Evolutionary conservation across 2,888 invertebrate genomes (phyloP).

Genomic region (Rhogogaster chlorosoma): DNA sequence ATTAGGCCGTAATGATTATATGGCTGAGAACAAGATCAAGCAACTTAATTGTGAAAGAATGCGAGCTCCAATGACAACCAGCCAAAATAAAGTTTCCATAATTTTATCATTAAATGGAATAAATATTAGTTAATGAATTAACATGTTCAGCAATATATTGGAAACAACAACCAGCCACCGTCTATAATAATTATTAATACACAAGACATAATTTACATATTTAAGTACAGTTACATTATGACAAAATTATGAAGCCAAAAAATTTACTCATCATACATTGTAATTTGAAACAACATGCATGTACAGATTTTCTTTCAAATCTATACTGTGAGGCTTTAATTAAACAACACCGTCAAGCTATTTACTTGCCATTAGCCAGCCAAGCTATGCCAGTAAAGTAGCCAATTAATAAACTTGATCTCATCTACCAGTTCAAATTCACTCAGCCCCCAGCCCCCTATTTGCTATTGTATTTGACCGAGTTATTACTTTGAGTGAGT

Average conservation of each 20-base stretch:
- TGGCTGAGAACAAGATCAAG: slow-evolving; percentile 14
- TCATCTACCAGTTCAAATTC: neutral
- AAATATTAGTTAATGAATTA: slow-evolving; percentile 44
- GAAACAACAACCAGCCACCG: slow-evolving; percentile 71
- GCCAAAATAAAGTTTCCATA: slow-evolving; percentile 68
- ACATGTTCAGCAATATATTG: slow-evolving; percentile 43
- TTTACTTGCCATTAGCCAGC: neutral
- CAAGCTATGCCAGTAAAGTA: neutral
- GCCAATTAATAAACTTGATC: neutral
- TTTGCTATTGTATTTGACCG: neutral
- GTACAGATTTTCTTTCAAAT: slow-evolving; percentile 26
- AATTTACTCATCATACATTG: slow-evolving; percentile 8
- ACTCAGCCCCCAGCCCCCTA: neutral
- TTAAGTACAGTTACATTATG: slow-evolving; percentile 28
- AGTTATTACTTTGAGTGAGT: neutral
- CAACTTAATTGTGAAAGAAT: slow-evolving; percentile 26
- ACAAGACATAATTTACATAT: slow-evolving; percentile 55
- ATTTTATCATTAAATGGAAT: slow-evolving; percentile 59
- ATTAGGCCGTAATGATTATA: slow-evolving; percentile 41
- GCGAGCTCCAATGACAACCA: slow-evolving; percentile 68
- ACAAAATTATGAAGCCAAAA: slow-evolving; percentile 20
- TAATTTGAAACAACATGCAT: slow-evolving; percentile 39
- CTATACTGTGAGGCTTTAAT: neutral
- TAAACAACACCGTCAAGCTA: neutral
- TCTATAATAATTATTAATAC: slow-evolving; percentile 64